Evolutionary conservation across 2,888 invertebrate genomes (phyloP).

Genomic region (Scelioninae gen. 1): DNA sequence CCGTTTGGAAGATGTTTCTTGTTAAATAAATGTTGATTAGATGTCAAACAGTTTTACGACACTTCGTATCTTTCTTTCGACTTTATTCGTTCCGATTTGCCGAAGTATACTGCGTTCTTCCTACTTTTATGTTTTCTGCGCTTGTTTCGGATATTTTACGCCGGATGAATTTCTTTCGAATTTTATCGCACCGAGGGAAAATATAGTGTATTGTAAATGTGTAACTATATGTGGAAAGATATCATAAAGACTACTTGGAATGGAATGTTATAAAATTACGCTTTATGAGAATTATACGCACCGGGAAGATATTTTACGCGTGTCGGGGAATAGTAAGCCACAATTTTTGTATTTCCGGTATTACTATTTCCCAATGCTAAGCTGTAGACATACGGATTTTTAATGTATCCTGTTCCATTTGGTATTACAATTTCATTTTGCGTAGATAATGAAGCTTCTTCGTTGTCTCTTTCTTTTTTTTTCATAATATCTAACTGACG

Average conservation of each 20-base stretch:
- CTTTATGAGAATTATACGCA: constrained; percentile 31
- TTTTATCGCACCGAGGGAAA: constrained; percentile 43
- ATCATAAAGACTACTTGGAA: constrained; percentile 6
- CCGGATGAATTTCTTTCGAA: constrained; percentile 39
- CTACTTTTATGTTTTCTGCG: constrained; percentile 38
- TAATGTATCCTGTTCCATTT: constrained; percentile 32
- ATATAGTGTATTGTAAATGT: constrained; percentile 34
- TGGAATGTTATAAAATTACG: constrained; percentile 35
- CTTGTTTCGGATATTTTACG: constrained; percentile 52
- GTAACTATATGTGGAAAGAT: constrained; percentile 24
- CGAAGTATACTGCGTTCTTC: constrained; percentile 8
- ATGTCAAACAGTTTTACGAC: constrained; percentile 60
- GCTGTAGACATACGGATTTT: constrained; percentile 2
- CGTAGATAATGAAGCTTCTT: constrained; percentile 39
- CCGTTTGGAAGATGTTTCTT: constrained; percentile 23
- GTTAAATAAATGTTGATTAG: constrained; percentile 59
- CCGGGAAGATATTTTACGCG: constrained; percentile 16
- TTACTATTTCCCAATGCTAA: constrained; percentile 1
- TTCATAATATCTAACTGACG: constrained; percentile 45
- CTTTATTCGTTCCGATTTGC: constrained; percentile 26
- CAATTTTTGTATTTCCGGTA: constrained; percentile 11
- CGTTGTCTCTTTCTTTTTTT: constrained; percentile 20
- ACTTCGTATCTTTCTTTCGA: constrained; percentile 29
- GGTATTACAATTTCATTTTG: constrained; percentile 48
- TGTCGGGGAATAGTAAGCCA: constrained; percentile 6